Percentiles rank a stretch among this genome's conserved stretches.
phyloP scores from a whole-genome alignment of 1,140 invertebrate species.

The Tribolium madens region DNA sequence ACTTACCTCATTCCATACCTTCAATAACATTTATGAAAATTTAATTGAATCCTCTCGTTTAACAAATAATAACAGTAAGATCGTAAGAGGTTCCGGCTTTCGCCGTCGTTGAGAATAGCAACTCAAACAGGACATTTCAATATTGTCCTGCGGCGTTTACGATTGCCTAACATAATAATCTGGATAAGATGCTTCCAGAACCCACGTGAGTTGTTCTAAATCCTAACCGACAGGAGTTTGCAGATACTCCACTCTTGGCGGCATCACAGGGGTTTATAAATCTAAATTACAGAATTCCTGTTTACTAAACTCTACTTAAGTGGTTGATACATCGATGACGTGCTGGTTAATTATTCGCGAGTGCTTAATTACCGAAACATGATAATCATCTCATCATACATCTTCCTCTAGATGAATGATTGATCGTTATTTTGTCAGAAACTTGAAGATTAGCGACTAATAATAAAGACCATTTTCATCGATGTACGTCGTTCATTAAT shows the following conservation, averaged over 20 bases:
- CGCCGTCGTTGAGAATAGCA: not conserved
- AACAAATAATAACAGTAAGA: constrained; percentile 2
- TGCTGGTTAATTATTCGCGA: constrained; percentile 56
- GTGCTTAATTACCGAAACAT: constrained; percentile 57
- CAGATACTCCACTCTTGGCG: constrained; percentile 16
- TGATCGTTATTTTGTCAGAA: constrained; percentile 53
- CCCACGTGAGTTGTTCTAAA: constrained; percentile 17
- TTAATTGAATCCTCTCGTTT: not conserved
- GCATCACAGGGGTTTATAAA: constrained; percentile 42
- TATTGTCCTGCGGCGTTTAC: constrained; percentile 4
- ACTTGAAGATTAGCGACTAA: constrained; percentile 45
- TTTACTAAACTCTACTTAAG: constrained; percentile 49
- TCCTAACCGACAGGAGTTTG: constrained; percentile 10
- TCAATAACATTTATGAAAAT: not conserved
- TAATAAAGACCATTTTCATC: constrained; percentile 36
- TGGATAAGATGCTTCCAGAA: constrained; percentile 24
- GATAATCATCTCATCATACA: constrained; percentile 57
- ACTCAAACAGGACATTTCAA: constrained; percentile 15
- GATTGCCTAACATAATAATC: constrained; percentile 13
- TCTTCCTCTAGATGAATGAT: constrained; percentile 54
- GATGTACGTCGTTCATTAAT: constrained; percentile 17
- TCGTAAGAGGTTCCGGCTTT: not conserved
- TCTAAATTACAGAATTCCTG: constrained; percentile 44
- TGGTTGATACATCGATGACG: constrained; percentile 58
- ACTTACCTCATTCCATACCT: too few species aligned